Evolutionary conservation across 2,888 invertebrate genomes (phyloP).

Genomic region (Lasioglossum vierecki): DNA sequence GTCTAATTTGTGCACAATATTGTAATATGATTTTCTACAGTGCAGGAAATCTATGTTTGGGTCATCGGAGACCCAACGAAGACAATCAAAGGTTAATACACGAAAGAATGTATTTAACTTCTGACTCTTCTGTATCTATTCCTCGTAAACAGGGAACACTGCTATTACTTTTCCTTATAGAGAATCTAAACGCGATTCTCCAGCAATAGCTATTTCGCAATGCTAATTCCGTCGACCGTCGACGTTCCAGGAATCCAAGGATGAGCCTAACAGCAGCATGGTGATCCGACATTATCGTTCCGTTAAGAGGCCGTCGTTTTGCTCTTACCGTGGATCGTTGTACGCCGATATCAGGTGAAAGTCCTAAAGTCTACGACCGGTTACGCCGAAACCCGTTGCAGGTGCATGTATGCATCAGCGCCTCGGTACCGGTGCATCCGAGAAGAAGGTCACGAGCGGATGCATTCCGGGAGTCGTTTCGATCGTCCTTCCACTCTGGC

Average conservation of each 20-base stretch:
- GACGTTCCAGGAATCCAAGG: slow-evolving; percentile 31
- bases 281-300: slow-evolving; percentile 48
- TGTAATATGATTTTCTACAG: too few species aligned
- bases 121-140: background rate
- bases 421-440: slow-evolving; percentile 63
- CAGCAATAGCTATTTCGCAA: background rate
- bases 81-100: background rate
- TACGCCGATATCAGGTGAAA: slow-evolving; percentile 66
- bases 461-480: slow-evolving; percentile 69
- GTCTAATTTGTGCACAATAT: too few species aligned
- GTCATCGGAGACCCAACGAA: background rate
- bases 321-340: slow-evolving; percentile 52
- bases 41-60: background rate
- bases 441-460: slow-evolving; percentile 68
- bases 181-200: background rate
- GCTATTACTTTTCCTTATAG: background rate
- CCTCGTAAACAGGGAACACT: background rate
- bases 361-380: slow-evolving; percentile 70
- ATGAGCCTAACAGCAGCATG: slow-evolving; percentile 9
- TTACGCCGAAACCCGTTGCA: slow-evolving; percentile 70
- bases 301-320: slow-evolving; percentile 46
- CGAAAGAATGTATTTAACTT: background rate
- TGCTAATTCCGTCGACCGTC: slow-evolving; percentile 30
- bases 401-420: slow-evolving; percentile 67
- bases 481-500: slow-evolving; percentile 66